phyloP scores from a whole-genome alignment of 2,888 invertebrate genomes.

The Sipha maydis region DNA sequence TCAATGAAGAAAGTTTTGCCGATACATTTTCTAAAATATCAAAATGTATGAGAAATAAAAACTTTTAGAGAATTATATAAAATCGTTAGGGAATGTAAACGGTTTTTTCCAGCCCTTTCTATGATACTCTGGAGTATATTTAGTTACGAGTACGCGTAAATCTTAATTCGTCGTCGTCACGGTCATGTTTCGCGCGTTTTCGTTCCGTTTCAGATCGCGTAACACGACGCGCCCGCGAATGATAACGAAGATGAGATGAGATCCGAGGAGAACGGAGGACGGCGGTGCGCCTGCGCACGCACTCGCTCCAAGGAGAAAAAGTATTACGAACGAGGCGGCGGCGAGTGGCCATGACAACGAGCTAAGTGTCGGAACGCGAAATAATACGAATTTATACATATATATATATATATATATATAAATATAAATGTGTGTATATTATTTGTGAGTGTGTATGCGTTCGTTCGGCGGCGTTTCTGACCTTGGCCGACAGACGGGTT shows the following conservation, averaged over 20 bases:
- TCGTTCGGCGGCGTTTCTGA: constrained; percentile 42
- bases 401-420: neutral
- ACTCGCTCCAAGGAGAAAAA: neutral
- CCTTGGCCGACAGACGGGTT: constrained; percentile 62
- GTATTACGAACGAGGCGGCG: constrained; percentile 29
- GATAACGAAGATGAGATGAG: too few species aligned
- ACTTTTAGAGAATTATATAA: too few species aligned
- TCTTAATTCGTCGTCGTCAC: neutral
- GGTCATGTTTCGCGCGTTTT: neutral
- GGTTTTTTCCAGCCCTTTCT: too few species aligned
- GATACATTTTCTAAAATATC: too few species aligned
- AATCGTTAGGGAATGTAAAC: too few species aligned
- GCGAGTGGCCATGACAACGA: constrained; percentile 59
- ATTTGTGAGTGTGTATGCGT: neutral
- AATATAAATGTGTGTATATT: neutral
- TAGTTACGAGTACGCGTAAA: too few species aligned
- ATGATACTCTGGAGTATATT: too few species aligned
- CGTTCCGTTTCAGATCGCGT: neutral
- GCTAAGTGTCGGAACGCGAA: constrained; percentile 47
- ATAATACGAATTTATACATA: constrained; percentile 43
- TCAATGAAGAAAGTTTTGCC: too few species aligned
- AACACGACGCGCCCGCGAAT: neutral
- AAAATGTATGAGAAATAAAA: too few species aligned
- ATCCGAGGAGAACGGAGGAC: neutral
- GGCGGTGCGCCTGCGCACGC: neutral